Conservation (phyloP, 2,888 invertebrate species). For the Atethmia centrago region DNA sequence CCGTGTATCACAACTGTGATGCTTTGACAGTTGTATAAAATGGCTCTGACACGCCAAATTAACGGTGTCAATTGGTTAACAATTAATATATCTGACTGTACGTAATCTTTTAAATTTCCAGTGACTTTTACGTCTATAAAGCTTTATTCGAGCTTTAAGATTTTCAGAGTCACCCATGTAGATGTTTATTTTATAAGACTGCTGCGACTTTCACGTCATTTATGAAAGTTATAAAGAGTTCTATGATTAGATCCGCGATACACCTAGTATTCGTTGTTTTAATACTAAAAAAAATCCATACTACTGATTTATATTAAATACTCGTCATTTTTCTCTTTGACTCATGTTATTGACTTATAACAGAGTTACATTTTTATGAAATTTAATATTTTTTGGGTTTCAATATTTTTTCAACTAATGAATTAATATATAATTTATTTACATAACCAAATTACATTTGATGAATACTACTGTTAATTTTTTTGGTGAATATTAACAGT, state of each 20-base stretch:
- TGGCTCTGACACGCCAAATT: background rate
- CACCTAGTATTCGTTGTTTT: background rate
- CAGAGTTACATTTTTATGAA: background rate
- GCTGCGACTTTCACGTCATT: background rate
- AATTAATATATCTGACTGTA: background rate
- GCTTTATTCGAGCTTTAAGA: background rate
- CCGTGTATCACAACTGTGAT: background rate
- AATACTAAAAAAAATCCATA: too few relatives aligned
- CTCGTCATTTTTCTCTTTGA: slow-evolving; percentile 19
- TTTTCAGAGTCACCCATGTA: background rate
- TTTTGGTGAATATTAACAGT: too few relatives aligned
- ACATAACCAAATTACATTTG: too few relatives aligned
- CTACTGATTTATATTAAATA: background rate
- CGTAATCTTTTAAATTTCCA: background rate
- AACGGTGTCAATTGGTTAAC: background rate
- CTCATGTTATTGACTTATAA: background rate
- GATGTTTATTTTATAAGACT: background rate
- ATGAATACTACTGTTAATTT: too few relatives aligned
- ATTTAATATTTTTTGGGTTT: too few relatives aligned
- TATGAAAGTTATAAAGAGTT: background rate
- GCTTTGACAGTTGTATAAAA: background rate
- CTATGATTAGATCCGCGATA: background rate
- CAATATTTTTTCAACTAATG: background rate
- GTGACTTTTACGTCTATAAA: background rate
- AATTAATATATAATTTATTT: too few relatives aligned